Base-by-base conservation (phyloP, 2,888 invertebrate species). In the Gordius sp. region DNA sequence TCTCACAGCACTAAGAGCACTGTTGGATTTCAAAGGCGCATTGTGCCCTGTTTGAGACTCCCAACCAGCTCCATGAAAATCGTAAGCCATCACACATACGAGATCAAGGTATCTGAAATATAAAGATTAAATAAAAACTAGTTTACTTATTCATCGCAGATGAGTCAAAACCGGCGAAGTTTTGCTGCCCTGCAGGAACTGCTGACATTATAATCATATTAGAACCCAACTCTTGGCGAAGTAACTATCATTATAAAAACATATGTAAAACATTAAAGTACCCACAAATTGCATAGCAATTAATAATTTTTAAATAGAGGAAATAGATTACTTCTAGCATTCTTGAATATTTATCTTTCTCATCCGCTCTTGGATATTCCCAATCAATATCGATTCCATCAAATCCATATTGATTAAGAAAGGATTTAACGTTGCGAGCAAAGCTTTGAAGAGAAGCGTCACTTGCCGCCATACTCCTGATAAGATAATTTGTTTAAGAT, bases 1-100 rank as follows among this genome's bases (percentile, higher is more conserved):
- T n/a, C n/a, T n/a, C n/a, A n/a, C n/a, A n/a, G n/a, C n/a, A n/a
- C n/a, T n/a, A n/a, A n/a, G n/a, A n/a, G n/a, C n/a, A n/a, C n/a
- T n/a, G n/a, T n/a, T n/a, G n/a, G n/a, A n/a, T 13, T 55, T 27
- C 8, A 55, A 18, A 8, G 56, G 56, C 4, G 56, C 18, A 28
- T 55, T 55, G 18, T 55, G 56, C 13, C 56, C 56, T 13, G 56
- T 26, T n/a, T 13, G n/a, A 52, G 52, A 20, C 8, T 52, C 52
- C 20, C 25, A 16, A 18, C 23, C 8, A 16, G 56, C 27, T 4
- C 27, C 56, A 28, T 55, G 25, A 18, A 13, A 55, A 55, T 55
- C 56, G 27, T 55, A 55, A 8, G 56, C 18, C 56, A 55, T 55
- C 18, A 55, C 27, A 13, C 13, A 2, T 18, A 26, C 56, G 27